Conservation (phyloP, 2,113 vertebrate species). For the Tragelaphus buxtoni region DNA sequence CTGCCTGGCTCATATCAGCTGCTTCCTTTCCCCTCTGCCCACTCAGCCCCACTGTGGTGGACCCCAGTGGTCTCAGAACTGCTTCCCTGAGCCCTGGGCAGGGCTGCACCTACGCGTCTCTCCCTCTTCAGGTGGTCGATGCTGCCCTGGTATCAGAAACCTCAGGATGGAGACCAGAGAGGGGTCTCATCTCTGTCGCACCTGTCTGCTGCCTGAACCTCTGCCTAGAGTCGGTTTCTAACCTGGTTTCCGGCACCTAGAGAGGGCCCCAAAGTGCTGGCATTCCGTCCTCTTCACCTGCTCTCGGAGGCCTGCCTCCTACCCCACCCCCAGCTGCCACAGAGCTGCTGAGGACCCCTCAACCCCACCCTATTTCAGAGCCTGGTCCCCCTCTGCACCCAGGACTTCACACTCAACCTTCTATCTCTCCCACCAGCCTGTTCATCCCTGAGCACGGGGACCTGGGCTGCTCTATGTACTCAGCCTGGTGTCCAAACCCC, state of each 20-base stretch:
- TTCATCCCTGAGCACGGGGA: rapidly evolving
- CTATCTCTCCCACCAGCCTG: neutral
- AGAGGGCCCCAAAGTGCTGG: neutral
- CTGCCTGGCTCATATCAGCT: neutral
- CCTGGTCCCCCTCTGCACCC: neutral
- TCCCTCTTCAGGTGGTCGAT: neutral
- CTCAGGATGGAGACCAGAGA: neutral
- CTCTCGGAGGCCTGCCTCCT: neutral
- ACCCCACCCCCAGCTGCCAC: neutral
- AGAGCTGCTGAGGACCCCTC: neutral
- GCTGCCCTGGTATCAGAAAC: neutral
- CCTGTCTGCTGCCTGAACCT: too few relatives aligned
- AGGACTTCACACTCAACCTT: neutral
- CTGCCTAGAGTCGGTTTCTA: neutral
- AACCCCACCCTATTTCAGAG: neutral
- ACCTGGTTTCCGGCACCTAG: neutral
- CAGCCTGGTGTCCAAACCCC: neutral
- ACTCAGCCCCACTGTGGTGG: neutral
- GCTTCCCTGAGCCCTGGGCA: neutral
- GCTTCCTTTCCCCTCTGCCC: neutral
- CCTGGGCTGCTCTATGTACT: too few relatives aligned
- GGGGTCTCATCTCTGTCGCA: neutral
- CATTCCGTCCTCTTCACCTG: neutral
- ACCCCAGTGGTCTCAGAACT: neutral
- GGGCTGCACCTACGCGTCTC: rapidly evolving